A percentile compares a stretch with the other conserved stretches of the same genome.
phyloP scores from a whole-genome alignment of 92 coral and sea anemone species.

The Anthopleura xanthogrammica region DNA sequence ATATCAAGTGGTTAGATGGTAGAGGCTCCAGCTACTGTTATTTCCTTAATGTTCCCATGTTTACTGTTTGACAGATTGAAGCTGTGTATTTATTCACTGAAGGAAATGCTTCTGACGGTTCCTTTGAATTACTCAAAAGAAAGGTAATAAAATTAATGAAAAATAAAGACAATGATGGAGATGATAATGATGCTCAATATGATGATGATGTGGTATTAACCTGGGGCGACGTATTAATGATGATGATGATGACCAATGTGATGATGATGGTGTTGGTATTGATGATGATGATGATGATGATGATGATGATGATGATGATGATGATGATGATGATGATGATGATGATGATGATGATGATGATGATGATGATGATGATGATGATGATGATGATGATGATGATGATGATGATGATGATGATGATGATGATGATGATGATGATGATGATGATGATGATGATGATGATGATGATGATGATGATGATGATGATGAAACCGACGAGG shows the following conservation, averaged over 20 bases:
- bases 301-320: too few species aligned
- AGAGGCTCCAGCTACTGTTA: not conserved
- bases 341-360: too few species aligned
- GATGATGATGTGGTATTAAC: not conserved
- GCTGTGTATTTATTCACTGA: slow-evolving; percentile 90
- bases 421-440: too few species aligned
- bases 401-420: too few species aligned
- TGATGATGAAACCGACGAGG: too few species aligned
- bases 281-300: too few species aligned
- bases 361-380: too few species aligned
- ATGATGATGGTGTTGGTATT: not conserved
- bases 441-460: too few species aligned
- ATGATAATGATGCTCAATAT: not conserved
- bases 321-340: too few species aligned
- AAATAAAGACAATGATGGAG: not conserved
- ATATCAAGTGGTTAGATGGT: too few species aligned
- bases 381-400: too few species aligned
- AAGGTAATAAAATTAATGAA: slow-evolving; percentile 59
- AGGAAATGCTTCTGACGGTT: slow-evolving; percentile 71
- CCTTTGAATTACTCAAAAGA: slow-evolving; percentile 86
- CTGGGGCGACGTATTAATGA: not conserved
- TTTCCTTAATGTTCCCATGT: not conserved
- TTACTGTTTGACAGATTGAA: slow-evolving; percentile 59
- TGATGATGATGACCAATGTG: not conserved
- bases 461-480: too few species aligned